phyloP scores from a whole-genome alignment of 1,140 invertebrate genomes.

The Penaeus vannamei region DNA sequence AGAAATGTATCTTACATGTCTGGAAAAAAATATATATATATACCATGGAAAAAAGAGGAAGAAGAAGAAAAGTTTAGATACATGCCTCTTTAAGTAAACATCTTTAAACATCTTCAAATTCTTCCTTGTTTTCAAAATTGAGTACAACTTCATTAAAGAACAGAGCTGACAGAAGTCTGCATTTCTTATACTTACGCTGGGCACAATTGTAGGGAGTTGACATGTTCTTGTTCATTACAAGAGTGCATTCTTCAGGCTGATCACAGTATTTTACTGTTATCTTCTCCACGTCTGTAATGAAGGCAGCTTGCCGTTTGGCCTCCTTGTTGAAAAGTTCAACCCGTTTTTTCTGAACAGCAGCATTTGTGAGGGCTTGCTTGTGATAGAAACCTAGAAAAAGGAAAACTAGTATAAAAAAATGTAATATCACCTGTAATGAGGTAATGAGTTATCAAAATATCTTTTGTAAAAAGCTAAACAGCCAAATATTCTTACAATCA shows the following conservation, averaged over 20 bases:
- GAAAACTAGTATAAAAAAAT: background rate
- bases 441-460: too few species aligned
- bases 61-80: too few species aligned
- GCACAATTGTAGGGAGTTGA: slow-evolving; percentile 95
- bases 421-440: too few species aligned
- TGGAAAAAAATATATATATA: too few species aligned
- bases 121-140: too few species aligned
- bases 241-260: slow-evolving; percentile 79
- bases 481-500: too few species aligned
- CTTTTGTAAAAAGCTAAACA: too few species aligned
- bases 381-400: slow-evolving; percentile 46
- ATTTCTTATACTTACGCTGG: slow-evolving; percentile 78
- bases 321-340: slow-evolving; percentile 84
- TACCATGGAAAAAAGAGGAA: too few species aligned
- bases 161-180: background rate
- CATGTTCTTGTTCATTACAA: slow-evolving; percentile 93
- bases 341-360: slow-evolving; percentile 79
- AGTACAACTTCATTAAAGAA: too few species aligned
- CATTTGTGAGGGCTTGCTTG: slow-evolving; percentile 73
- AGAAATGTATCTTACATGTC: too few species aligned
- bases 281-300: slow-evolving; percentile 89
- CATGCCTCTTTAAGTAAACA: too few species aligned
- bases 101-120: too few species aligned
- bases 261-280: slow-evolving; percentile 88
- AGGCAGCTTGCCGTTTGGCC: slow-evolving; percentile 79